Evolutionary conservation across 2,888 invertebrate genomes (phyloP).

Genomic region (Synergus laeviventris): DNA sequence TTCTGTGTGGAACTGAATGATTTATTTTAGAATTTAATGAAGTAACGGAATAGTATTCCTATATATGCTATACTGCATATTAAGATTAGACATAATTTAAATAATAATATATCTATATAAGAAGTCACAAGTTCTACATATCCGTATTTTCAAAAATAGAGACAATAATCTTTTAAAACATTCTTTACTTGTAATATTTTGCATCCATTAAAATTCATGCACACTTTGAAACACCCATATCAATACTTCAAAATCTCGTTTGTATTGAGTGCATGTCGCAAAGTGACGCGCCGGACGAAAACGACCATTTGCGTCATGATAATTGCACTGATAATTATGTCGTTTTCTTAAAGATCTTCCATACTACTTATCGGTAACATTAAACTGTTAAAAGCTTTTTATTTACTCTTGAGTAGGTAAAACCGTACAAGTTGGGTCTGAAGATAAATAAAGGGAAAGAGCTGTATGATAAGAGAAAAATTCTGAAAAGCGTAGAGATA

Average conservation of each 20-base stretch:
- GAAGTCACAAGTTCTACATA: no score
- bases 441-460: not conserved
- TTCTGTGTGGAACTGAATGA: no score
- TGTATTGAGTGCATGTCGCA: not conserved
- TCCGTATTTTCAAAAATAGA: no score
- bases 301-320: not conserved
- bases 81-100: no score
- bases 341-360: not conserved
- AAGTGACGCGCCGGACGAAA: not conserved
- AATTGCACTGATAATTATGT: conserved; percentile 2
- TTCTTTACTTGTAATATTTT: not conserved
- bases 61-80: no score
- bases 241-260: not conserved
- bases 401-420: not conserved
- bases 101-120: no score
- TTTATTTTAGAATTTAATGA: no score
- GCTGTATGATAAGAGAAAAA: no score
- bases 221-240: not conserved
- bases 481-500: no score
- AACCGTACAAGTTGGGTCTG: not conserved
- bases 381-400: conserved; percentile 12
- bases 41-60: no score
- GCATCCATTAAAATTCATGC: not conserved
- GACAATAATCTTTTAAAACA: not conserved
- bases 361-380: conserved; percentile 1